These are phyloP conservation scores for Acanthochromis polyacanthus DNA, from an alignment of 2,113 vertebrate species.

Conservation along the genomic window DNA sequence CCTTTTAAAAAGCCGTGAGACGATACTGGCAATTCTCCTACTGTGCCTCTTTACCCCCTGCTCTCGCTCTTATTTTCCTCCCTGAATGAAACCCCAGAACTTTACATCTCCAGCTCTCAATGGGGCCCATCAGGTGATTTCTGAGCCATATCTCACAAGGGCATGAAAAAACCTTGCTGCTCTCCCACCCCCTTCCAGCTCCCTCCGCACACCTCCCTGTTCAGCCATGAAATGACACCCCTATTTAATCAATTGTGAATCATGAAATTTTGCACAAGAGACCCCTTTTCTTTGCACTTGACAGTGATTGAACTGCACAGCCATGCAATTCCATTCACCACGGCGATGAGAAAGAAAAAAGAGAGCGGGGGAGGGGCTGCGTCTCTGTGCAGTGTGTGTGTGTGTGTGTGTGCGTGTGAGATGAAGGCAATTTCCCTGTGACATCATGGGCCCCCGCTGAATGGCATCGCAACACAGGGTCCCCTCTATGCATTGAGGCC, in stretches of 20 bases:
- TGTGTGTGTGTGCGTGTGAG: constrained; percentile 44
- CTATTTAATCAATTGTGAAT: constrained; percentile 85
- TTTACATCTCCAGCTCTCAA: constrained; percentile 70
- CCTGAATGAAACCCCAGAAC: constrained; percentile 60
- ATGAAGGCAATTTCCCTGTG: constrained; percentile 71
- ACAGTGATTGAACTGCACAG: constrained; percentile 86
- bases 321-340: constrained; percentile 84
- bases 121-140: constrained; percentile 67
- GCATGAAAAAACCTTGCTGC: constrained; percentile 63
- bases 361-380: constrained; percentile 58
- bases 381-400: constrained; percentile 36
- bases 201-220: constrained; percentile 68
- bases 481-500: constrained; percentile 61
- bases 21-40: constrained; percentile 58
- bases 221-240: constrained; percentile 82
- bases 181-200: neutral
- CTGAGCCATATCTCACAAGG: constrained; percentile 76
- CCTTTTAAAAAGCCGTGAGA: constrained; percentile 51
- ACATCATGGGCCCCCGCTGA: constrained; percentile 71
- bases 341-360: constrained; percentile 72
- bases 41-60: constrained; percentile 41
- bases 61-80: constrained; percentile 47
- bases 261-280: constrained; percentile 84
- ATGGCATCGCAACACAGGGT: constrained; percentile 61
- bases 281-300: constrained; percentile 80